Evolutionary conservation across 1,140 invertebrate species (phyloP), one percentile per base, ranked within the genome.

Genomic region (Anthonomus grandis): DNA sequence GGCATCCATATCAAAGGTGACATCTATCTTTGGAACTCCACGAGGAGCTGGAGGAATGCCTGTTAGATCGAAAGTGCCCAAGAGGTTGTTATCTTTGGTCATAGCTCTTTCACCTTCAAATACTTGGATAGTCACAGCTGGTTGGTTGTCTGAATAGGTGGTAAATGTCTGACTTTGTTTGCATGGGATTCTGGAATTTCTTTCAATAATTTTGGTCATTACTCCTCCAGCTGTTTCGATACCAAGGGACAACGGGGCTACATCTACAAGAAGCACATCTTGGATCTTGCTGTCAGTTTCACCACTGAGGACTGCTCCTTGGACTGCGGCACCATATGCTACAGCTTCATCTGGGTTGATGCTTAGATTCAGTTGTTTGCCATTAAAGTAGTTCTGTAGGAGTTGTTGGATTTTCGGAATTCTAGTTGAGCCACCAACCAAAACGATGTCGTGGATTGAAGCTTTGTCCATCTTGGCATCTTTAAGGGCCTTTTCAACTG

Each of bases 341-440:
- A 84, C 82, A 0, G 81, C 82, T 69, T 83, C 82, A 63, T 83
- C 82, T 3, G 82, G 82, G 57, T 83, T 85, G 59, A 84, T 83
- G 10, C 83, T 85, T 22, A 87, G 76, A 60, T 83, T 83, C 3
- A 83, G 68, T 17, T 78, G 65, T 65, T 83, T 84, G 25, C 82
- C 81, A 49, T 74, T 74, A 74, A 84, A 84, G 72, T 79, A 83
- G 64, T 81, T 78, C 61, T 81, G 77, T 10, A 83, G 64, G 65
- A 83, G 74, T 9, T 72, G 75, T 64, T 83, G 82, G 49, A 84
- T 78, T 66, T 83, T 83, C 0, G 81, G 83, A 24, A 84, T 83
- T n/a, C 88, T 78, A 6, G 85, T 90, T 0, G 86, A 89, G 15
- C 87, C 88, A 17, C 88, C 87, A n/a, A 90, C 87, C 8, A 91